A percentile compares a stretch with the other conserved stretches of the same genome.
phyloP scores from a whole-genome alignment of 2,113 vertebrate species.

The Ammodytes dubius region DNA sequence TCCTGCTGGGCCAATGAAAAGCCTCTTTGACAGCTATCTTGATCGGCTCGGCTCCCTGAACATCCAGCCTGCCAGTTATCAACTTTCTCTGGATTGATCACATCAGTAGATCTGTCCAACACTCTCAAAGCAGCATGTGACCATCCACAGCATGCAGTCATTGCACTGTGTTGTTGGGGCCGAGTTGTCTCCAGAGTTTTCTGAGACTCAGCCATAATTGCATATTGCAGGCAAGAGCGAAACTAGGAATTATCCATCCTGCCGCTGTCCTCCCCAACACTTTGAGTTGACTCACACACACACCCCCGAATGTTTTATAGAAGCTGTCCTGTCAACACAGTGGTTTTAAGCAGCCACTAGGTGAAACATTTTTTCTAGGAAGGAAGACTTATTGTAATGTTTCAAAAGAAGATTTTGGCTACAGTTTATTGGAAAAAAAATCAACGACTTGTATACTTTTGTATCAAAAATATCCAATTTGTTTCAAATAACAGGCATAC shows the following conservation, averaged over 20 bases:
- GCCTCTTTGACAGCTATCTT: slow-evolving; percentile 81
- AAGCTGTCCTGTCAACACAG: neutral
- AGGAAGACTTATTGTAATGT: neutral
- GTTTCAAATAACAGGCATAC: neutral
- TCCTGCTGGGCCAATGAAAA: slow-evolving; percentile 76
- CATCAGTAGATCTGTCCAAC: slow-evolving; percentile 18
- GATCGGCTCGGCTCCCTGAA: slow-evolving; percentile 60
- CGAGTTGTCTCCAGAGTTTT: slow-evolving; percentile 7
- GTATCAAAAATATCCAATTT: neutral
- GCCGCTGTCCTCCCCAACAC: neutral
- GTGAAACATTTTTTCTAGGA: neutral
- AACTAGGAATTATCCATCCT: slow-evolving; percentile 22
- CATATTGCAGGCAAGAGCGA: neutral
- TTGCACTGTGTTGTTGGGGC: neutral
- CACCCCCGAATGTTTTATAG: neutral
- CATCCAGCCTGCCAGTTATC: slow-evolving; percentile 56
- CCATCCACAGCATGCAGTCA: neutral
- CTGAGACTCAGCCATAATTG: slow-evolving; percentile 16
- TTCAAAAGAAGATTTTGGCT: neutral
- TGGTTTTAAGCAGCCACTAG: neutral
- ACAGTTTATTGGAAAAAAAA: neutral
- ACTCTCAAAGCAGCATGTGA: neutral
- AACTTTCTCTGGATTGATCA: slow-evolving; percentile 44
- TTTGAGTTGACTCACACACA: slow-evolving; percentile 15
- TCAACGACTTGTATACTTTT: neutral